Conservation (phyloP, 2,113 vertebrate genomes). For the Dicentrarchus labrax region DNA sequence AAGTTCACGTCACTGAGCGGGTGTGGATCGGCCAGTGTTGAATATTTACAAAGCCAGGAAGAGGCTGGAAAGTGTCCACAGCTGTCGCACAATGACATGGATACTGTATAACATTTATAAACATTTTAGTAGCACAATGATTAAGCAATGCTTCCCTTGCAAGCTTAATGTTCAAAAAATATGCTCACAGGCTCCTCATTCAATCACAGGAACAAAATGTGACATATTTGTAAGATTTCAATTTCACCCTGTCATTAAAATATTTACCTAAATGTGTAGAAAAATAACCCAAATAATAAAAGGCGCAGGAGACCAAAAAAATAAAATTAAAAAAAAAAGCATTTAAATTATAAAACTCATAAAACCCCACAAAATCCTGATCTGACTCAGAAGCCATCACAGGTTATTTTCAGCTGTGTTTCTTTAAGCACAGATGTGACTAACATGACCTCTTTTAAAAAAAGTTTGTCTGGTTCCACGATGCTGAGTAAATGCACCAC, state of each 20-base stretch:
- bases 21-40: background rate
- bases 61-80: background rate
- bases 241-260: constrained; percentile 1
- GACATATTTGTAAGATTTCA: background rate
- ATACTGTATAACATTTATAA: background rate
- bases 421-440: background rate
- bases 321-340: background rate
- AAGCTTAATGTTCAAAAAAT: constrained; percentile 8
- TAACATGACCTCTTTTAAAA: background rate
- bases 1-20: no score
- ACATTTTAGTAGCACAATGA: background rate
- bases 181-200: background rate
- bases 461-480: constrained; percentile 24
- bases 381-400: background rate
- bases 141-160: constrained; percentile 24
- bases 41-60: constrained; percentile 36
- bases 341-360: constrained; percentile 7
- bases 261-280: background rate
- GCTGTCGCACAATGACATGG: background rate
- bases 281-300: background rate
- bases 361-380: constrained; percentile 21
- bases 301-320: background rate
- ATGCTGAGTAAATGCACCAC: background rate
- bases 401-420: background rate
- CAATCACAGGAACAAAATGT: constrained; percentile 5